These are phyloP conservation scores for Galagoides demidoff DNA, from an alignment of 2,797 vertebrate genomes.

Conservation along the genomic window DNA sequence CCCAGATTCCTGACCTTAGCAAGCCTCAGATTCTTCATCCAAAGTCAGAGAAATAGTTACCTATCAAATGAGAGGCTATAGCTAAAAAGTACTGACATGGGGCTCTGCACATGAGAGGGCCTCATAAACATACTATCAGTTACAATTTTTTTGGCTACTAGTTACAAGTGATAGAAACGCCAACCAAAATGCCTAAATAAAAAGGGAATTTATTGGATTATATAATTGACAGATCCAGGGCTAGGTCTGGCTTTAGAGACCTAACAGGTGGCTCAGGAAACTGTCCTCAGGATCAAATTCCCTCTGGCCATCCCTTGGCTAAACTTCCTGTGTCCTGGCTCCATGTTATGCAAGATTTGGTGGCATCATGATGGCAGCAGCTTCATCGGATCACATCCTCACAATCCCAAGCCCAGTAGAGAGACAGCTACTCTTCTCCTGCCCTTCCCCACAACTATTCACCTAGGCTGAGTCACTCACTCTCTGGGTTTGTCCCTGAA, in stretches of 20 bases:
- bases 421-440: background rate
- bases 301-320: background rate
- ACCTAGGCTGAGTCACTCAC: background rate
- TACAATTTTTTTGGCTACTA: background rate
- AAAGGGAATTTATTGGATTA: background rate
- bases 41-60: background rate
- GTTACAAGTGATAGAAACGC: background rate
- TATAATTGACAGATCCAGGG: background rate
- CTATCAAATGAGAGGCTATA: background rate
- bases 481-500: background rate
- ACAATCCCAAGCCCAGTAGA: background rate
- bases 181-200: background rate
- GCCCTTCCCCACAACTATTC: background rate
- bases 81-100: background rate
- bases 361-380: background rate
- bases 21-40: background rate
- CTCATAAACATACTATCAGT: background rate
- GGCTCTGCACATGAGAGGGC: background rate
- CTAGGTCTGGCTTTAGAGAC: background rate
- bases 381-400: background rate
- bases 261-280: background rate
- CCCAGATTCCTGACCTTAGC: background rate
- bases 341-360: background rate
- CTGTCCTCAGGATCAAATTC: background rate
- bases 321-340: background rate